Base-by-base conservation (phyloP, 2,113 vertebrate genomes). In the Xiphorhynchus elegans region DNA sequence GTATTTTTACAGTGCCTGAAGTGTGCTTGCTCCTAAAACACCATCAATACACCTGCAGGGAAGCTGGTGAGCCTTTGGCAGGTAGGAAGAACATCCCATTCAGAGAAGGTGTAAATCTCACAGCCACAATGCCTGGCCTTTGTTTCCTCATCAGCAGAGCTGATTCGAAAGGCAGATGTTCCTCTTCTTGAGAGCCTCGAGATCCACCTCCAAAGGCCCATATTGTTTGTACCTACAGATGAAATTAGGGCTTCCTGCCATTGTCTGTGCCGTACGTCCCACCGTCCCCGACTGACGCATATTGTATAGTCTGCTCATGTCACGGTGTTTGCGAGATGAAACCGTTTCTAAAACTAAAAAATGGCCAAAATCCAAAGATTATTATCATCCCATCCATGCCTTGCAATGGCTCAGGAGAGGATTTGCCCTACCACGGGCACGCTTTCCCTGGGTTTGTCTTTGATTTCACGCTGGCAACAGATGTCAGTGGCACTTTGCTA, bases 201-300 rank as follows among this genome's bases (percentile, higher is more conserved):
- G 94, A 63, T 76, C 73, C 80, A 17, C 93, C 93, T 92, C 92
- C 84, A 72, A 79, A 21, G 82, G 95, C 97, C 97, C 98, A 87
- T 94, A 44, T 79, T 97, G 95, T 98, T 98, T 98, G 96, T 98
- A 98, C 97, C 98, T 97, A 87, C 97, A 97, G 97, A 98, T 98
- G 98, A 95, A 94, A 97, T 97, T 97, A 87, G 97, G 92, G 85
- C 97, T 98, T 98, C 98, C 98, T 98, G 74, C 97, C 96, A 98
- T 98, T 98, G 98, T 98, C 95, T 82, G n/a, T 3, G 47, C 20
- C 68, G 68, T 87, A 18, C 9, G 97, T 97, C 97, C 97, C 97
- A 95, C 47, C 52, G 97, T 94, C 96, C 96, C 85, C 62, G 85
- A 91, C 97, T 98, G 98, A 98, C 98, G 98, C 95, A 98, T 68